Evolutionary conservation across 2,797 vertebrate genomes (phyloP), one percentile per base, ranked within the genome.

Genomic region (Lagorchestes hirsutus): DNA sequence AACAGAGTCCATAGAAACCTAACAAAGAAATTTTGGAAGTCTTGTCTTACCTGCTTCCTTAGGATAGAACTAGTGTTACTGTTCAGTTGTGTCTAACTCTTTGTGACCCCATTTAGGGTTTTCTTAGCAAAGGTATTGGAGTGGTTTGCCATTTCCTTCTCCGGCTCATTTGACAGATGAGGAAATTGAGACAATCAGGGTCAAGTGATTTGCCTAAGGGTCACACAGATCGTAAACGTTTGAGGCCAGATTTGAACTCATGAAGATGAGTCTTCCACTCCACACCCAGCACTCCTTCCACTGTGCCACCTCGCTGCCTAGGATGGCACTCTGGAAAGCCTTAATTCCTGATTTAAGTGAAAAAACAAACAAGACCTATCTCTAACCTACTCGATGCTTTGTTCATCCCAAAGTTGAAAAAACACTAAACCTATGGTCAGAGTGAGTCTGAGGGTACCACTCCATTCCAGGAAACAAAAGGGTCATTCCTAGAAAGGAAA

Each of bases 401-500:
- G 31, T 34, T 14, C n/a, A 56, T 13, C 34, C 18, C 4, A 1
- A 93, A 28, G 5, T 1, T 93, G 5, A 40, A 56, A 87, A 87
- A 56, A 31, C 28, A 34, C 3, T 50, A 55, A 50, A 57, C 54
- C 74, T 1, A 34, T 5, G 18, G 34, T 29, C 91, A 28, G 62
- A 91, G 62, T 3, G 59, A 24, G 1, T 46, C 50, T 22, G 10
- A 55, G 74, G 90, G 8, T 0, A 9, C 5, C 1, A 22, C 57
- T 93, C 0, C 87, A 92, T 94, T 92, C 90, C 28, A 91, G 54
- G 55, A 50, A 54, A n/a, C 27, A 55, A 31, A 54, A 82, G 10
- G 5, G 29, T 92, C 4, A 22, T 5, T 31, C 3, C 31, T 24
- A 59, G 57, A 91, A 96, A 28, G 92, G 94, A 92, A 95, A 96